phyloP scores from a whole-genome alignment of 2,888 invertebrate genomes.

The Serripes groenlandicus region DNA sequence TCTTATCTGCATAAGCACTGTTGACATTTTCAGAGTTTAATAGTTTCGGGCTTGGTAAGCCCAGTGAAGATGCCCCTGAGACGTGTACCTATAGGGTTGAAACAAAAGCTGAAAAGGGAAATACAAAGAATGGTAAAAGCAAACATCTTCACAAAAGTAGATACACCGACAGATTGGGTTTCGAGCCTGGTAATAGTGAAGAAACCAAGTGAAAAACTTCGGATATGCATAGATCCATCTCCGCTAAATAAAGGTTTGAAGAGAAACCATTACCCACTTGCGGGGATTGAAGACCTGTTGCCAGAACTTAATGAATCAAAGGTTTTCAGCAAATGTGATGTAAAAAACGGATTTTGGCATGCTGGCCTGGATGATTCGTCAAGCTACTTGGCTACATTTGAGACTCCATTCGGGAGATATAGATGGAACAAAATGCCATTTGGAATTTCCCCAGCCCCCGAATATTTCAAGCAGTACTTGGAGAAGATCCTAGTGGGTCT shows the following conservation, averaged over 20 bases:
- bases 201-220: conserved; percentile 30
- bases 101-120: conserved; percentile 43
- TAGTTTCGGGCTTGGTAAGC: too few species aligned
- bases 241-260: conserved; percentile 43
- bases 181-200: conserved; percentile 50
- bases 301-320: conserved; percentile 27
- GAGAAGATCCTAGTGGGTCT: conserved; percentile 52
- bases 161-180: conserved; percentile 60
- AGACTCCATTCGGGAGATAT: conserved; percentile 66
- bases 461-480: conserved; percentile 58
- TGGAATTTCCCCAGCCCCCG: conserved; percentile 62
- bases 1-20: too few species aligned
- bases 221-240: conserved; percentile 59
- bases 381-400: conserved; percentile 64
- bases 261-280: conserved; percentile 33
- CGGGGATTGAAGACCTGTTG: conserved; percentile 24
- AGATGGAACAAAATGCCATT: conserved; percentile 66
- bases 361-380: conserved; percentile 59
- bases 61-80: conserved; percentile 51
- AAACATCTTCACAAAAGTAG: conserved; percentile 24
- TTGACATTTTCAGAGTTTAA: too few species aligned
- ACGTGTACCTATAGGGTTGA: conserved; percentile 41
- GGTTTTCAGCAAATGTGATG: conserved; percentile 39
- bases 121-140: conserved; percentile 28
- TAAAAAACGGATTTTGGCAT: conserved; percentile 64